Evolutionary conservation across 2,888 invertebrate species (phyloP).

Genomic region (Barypeithes pellucidus): DNA sequence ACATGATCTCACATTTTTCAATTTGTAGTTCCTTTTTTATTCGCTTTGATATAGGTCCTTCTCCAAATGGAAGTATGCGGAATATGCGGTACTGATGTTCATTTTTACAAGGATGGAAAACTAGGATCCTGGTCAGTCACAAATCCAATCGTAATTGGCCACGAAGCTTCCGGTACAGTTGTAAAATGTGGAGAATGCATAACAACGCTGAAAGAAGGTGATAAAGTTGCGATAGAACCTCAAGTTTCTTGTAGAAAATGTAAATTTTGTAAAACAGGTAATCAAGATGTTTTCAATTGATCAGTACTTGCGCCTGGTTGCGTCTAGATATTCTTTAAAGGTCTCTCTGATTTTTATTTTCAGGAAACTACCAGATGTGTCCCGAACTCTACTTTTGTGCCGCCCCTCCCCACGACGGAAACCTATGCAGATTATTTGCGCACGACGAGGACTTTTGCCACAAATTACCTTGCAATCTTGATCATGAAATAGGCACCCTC

Average conservation of each 20-base stretch:
- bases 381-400: constrained; percentile 91
- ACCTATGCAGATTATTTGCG: constrained; percentile 86
- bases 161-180: constrained; percentile 89
- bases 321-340: too few species aligned
- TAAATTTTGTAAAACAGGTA: constrained; percentile 81
- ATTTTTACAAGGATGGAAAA: constrained; percentile 87
- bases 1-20: not conserved
- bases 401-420: constrained; percentile 94
- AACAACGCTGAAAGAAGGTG: constrained; percentile 79
- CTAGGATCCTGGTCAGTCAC: constrained; percentile 91
- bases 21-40: not conserved
- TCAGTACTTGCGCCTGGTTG: too few species aligned
- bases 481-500: constrained; percentile 93
- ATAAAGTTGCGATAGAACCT: constrained; percentile 95
- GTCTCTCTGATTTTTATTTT: constrained; percentile 28
- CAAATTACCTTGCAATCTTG: constrained; percentile 91
- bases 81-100: constrained; percentile 96
- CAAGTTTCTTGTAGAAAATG: constrained; percentile 91
- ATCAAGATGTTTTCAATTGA: not conserved
- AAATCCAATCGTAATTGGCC: constrained; percentile 92
- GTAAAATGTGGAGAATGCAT: constrained; percentile 83
- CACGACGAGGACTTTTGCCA: constrained; percentile 93
- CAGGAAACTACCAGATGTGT: constrained; percentile 92
- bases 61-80: constrained; percentile 92
- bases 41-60: constrained; percentile 66